Conservation (phyloP, 2,797 vertebrate species). For the Limnodromus scolopaceus region DNA sequence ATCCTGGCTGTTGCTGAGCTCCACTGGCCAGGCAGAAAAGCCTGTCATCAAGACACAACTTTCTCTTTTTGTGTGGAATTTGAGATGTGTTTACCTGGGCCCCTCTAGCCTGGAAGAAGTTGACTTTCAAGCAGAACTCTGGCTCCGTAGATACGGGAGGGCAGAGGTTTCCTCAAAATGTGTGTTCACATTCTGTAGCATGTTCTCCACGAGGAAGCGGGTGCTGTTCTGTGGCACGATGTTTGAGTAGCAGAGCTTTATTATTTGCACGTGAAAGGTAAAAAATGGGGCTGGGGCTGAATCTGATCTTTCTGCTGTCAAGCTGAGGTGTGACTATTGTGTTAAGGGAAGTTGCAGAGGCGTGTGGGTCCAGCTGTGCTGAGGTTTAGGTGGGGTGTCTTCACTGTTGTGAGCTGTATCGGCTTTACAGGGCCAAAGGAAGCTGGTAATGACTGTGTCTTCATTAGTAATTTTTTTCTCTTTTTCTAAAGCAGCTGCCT, state of each 20-base stretch:
- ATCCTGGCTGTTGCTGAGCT: background rate
- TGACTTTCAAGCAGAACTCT: background rate
- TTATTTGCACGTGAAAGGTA: background rate
- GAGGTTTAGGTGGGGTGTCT: background rate
- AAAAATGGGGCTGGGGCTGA: background rate
- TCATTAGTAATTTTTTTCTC: background rate
- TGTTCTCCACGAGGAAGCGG: fast-evolving
- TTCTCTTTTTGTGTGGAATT: background rate
- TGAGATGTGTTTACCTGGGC: background rate
- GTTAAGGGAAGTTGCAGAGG: background rate
- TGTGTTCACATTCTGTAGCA: background rate
- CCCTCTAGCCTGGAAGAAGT: background rate
- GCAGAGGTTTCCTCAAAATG: background rate
- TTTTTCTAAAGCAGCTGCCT: background rate
- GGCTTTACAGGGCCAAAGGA: background rate
- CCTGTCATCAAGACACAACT: background rate
- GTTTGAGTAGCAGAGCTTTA: background rate
- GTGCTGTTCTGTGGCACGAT: background rate
- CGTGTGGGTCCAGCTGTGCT: background rate
- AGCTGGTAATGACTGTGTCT: background rate
- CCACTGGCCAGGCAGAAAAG: background rate
- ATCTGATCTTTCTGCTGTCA: background rate
- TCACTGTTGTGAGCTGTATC: background rate
- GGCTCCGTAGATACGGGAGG: background rate
- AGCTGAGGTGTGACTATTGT: background rate